Percentiles rank a stretch among this genome's conserved stretches.
Conservation (phyloP, 1,140 invertebrate species). For the Drosophila littoralis region DNA sequence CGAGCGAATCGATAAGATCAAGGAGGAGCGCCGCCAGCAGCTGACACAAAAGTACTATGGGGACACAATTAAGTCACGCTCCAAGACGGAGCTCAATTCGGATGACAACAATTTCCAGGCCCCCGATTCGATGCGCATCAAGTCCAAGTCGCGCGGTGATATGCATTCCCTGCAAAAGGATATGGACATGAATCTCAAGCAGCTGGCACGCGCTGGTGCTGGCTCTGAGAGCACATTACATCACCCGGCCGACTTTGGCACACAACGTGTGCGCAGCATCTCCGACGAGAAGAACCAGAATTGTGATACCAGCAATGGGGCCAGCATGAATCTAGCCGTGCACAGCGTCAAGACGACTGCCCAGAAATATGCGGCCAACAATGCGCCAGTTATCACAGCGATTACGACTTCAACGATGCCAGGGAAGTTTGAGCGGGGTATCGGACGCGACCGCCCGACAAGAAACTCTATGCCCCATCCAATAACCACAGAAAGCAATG, state of each 20-base stretch:
- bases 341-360: slow-evolving; percentile 63
- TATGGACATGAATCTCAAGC: slow-evolving; percentile 80
- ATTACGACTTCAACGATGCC: slow-evolving; percentile 41
- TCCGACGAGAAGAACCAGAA: slow-evolving; percentile 85
- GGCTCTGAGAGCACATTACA: slow-evolving; percentile 74
- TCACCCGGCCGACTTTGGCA: slow-evolving; percentile 29
- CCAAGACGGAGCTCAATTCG: slow-evolving; percentile 76
- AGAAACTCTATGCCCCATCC: slow-evolving; percentile 53
- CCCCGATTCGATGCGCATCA: slow-evolving; percentile 75
- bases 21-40: slow-evolving; percentile 94
- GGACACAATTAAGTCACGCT: slow-evolving; percentile 88
- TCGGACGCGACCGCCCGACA: slow-evolving; percentile 58
- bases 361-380: slow-evolving; percentile 60
- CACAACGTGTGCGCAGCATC: slow-evolving; percentile 75
- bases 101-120: slow-evolving; percentile 74
- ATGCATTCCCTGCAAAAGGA: slow-evolving; percentile 77
- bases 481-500: slow-evolving; percentile 54
- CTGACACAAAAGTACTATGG: slow-evolving; percentile 94
- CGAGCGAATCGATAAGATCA: slow-evolving; percentile 95
- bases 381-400: slow-evolving; percentile 38
- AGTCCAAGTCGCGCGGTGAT: slow-evolving; percentile 83
- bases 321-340: slow-evolving; percentile 28
- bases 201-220: slow-evolving; percentile 58
- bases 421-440: slow-evolving; percentile 67
- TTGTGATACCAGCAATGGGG: slow-evolving; percentile 72